Evolutionary conservation across 2,888 invertebrate genomes (phyloP).

Genomic region (Rotaria sp.): DNA sequence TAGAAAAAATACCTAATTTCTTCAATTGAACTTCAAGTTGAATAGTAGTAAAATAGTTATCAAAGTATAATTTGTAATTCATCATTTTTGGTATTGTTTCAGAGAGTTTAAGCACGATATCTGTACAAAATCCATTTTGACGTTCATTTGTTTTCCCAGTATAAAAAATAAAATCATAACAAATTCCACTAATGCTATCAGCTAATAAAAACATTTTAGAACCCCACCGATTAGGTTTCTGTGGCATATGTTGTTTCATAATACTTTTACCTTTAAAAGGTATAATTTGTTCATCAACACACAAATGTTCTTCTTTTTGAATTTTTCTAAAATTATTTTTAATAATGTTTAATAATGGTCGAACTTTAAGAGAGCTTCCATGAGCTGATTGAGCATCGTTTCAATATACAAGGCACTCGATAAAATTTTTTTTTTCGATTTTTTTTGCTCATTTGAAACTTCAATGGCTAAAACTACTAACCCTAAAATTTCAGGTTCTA

Average conservation of each 20-base stretch:
- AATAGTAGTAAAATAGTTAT: neutral
- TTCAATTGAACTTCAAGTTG: neutral
- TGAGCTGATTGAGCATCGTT: no score
- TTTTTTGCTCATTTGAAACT: no score
- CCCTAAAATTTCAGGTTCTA: no score
- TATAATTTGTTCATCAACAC: constrained; percentile 42
- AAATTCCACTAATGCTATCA: neutral
- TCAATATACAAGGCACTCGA: no score
- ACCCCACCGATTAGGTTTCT: constrained; percentile 43
- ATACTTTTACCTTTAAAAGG: constrained; percentile 41
- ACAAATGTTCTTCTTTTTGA: constrained; percentile 36
- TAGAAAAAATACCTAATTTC: neutral
- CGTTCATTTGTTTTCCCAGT: neutral
- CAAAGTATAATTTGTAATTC: neutral
- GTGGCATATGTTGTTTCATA: constrained; percentile 41
- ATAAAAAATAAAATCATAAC: neutral
- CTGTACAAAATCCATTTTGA: neutral
- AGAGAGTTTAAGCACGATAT: neutral
- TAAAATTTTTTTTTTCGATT: no score
- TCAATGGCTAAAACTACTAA: no score
- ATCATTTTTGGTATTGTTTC: neutral
- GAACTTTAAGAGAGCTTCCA: constrained; percentile 43
- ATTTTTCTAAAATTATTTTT: constrained; percentile 38
- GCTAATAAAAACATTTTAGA: constrained; percentile 42
- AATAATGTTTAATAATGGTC: constrained; percentile 42